Evolutionary conservation across 2,113 vertebrate species (phyloP), one percentile per base, ranked within the genome.

Genomic region (Petaurus breviceps): DNA sequence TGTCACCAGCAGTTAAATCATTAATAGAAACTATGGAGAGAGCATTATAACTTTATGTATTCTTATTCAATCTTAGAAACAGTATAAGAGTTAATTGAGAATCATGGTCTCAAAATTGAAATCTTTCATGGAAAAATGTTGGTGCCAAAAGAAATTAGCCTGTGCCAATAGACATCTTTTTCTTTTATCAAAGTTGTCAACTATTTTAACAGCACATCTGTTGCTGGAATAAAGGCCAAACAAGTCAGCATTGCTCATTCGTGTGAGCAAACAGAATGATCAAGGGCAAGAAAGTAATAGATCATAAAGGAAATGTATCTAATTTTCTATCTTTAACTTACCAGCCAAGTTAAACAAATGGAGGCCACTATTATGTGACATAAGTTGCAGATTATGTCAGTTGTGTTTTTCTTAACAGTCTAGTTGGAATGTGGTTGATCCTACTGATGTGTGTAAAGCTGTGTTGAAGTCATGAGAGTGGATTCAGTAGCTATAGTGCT

Each of bases 71-170:
- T 57, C 47, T 57, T 93, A 24, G 31, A 90, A 28, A 19, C 12
- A 92, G 52, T 92, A 92, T 91, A 16, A 37, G 43, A 22, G 6
- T 61, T 89, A 24, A 61, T 68, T 92, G 47, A 91, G 77, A n/a
- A 95, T 91, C 43, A 53, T 37, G n/a, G 2, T 51, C 3, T 91
- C 25, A 84, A 84, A 10, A 51, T 43, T 43, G 90, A n/a, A 92
- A 92, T 68, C 68, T 43, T 77, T 43, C 68, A 96, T 26, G 28
- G 84, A 54, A 94, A 94, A 89, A 92, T 43, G 50, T 28, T n/a
- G 68, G 23, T 25, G 6, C 37, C 19, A 43, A 43, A 53, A 91
- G 2, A 77, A 77, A 22, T n/a, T 77, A 16, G 14, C 22, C 68
- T 43, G 68, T 77, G 68, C 68, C 68, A 77, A 77, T 77, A 77